Evolutionary conservation across 2,797 vertebrate species (phyloP).

Genomic region (Notamacropus eugenii): DNA sequence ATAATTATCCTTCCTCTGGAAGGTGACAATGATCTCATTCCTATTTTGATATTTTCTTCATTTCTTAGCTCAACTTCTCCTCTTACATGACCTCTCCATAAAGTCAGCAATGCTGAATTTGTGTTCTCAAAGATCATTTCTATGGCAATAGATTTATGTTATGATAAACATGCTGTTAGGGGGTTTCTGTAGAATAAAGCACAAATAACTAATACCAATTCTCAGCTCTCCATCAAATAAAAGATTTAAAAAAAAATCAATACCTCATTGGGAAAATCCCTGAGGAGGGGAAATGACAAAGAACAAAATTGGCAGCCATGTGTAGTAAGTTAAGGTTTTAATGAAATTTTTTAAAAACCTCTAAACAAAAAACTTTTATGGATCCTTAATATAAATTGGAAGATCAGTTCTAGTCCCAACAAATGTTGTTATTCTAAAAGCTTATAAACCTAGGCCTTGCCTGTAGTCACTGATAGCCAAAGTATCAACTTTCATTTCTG

Average conservation of each 20-base stretch:
- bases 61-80: conserved; percentile 51
- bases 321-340: background rate
- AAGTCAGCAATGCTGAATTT: conserved; percentile 63
- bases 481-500: background rate
- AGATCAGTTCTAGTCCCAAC: background rate
- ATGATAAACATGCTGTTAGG: conserved; percentile 79
- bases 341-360: background rate
- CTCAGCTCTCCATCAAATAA: background rate
- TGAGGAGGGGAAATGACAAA: background rate
- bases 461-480: background rate
- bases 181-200: conserved; percentile 70
- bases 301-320: background rate
- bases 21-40: conserved; percentile 54
- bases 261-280: conserved; percentile 5
- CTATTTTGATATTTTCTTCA: conserved; percentile 50
- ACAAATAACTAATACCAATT: conserved; percentile 31
- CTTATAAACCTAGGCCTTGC: background rate
- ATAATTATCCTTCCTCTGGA: conserved; percentile 62
- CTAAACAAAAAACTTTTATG: background rate
- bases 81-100: conserved; percentile 66
- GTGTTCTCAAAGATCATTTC: conserved; percentile 80
- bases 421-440: background rate
- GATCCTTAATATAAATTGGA: background rate
- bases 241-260: background rate
- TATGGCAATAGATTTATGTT: conserved; percentile 79